A percentile compares a stretch with the other conserved stretches of the same genome.
These are phyloP conservation scores for Yponomeuta sedellus DNA, from an alignment of 2,888 invertebrate genomes.

Conservation along the genomic window DNA sequence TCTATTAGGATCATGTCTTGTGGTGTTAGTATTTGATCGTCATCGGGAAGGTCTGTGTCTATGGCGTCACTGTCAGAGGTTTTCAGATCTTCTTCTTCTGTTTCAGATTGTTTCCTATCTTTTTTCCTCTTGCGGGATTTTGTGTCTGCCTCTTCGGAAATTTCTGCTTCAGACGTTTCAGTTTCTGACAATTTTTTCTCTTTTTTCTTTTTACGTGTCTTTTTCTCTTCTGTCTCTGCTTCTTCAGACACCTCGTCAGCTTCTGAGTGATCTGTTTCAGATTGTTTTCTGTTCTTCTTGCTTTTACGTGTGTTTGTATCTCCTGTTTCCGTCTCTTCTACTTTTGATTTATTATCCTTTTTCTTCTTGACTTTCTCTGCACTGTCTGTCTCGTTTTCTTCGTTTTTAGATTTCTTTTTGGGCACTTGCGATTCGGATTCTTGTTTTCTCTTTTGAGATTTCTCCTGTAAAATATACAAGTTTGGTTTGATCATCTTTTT, in stretches of 20 bases:
- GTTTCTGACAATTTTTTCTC: not conserved
- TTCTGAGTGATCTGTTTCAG: constrained; percentile 18
- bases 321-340: constrained; percentile 18
- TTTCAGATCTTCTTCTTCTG: constrained; percentile 4
- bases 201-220: constrained; percentile 13
- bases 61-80: constrained; percentile 51
- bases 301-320: constrained; percentile 23
- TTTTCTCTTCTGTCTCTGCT: constrained; percentile 23
- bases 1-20: constrained; percentile 49
- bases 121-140: constrained; percentile 16
- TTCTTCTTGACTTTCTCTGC: constrained; percentile 2
- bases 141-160: constrained; percentile 18
- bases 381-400: constrained; percentile 12
- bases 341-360: constrained; percentile 17
- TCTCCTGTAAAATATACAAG: constrained; percentile 31
- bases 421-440: constrained; percentile 22
- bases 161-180: not conserved
- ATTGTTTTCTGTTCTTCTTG: constrained; percentile 21
- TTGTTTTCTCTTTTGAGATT: constrained; percentile 33
- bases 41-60: constrained; percentile 50
- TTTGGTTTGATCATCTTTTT: not conserved
- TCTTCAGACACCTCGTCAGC: not conserved
- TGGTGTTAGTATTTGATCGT: constrained; percentile 41
- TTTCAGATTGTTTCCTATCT: not conserved
- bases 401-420: constrained; percentile 25